Evolutionary conservation across 2,888 invertebrate species (phyloP).

Genomic region (Tromatobia lineatoria): DNA sequence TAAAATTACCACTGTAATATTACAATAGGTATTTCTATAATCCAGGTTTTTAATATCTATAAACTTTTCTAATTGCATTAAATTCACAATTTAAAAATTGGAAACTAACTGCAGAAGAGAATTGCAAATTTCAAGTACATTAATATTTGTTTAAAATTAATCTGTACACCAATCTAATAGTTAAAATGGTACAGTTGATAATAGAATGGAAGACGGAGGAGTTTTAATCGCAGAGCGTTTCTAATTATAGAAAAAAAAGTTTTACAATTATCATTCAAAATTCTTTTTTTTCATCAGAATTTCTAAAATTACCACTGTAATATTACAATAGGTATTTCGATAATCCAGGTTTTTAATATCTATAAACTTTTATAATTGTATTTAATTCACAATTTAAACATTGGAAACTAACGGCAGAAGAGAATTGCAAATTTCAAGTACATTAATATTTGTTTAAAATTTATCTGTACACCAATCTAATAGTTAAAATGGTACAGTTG

Average conservation of each 20-base stretch:
- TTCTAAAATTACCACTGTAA: too few relatives aligned
- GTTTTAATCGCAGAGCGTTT: constrained; percentile 88
- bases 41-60: background rate
- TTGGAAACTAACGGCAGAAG: background rate
- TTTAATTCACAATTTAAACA: background rate
- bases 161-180: background rate
- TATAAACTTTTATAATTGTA: background rate
- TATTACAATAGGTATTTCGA: background rate
- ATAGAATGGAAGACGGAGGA: constrained; percentile 81
- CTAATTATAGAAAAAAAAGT: too few relatives aligned
- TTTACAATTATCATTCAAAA: too few relatives aligned
- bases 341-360: background rate
- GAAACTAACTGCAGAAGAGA: background rate
- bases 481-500: background rate
- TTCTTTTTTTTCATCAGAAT: too few relatives aligned
- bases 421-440: background rate
- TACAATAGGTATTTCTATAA: background rate
- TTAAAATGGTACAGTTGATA: constrained; percentile 6
- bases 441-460: background rate
- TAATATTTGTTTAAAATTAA: background rate
- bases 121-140: background rate
- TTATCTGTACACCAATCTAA: background rate
- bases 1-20: too few relatives aligned
- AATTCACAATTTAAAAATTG: background rate
- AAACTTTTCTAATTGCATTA: background rate